These are phyloP conservation scores for Rhegmatorhina hoffmannsi DNA, from an alignment of 2,113 vertebrate species.

Conservation along the genomic window DNA sequence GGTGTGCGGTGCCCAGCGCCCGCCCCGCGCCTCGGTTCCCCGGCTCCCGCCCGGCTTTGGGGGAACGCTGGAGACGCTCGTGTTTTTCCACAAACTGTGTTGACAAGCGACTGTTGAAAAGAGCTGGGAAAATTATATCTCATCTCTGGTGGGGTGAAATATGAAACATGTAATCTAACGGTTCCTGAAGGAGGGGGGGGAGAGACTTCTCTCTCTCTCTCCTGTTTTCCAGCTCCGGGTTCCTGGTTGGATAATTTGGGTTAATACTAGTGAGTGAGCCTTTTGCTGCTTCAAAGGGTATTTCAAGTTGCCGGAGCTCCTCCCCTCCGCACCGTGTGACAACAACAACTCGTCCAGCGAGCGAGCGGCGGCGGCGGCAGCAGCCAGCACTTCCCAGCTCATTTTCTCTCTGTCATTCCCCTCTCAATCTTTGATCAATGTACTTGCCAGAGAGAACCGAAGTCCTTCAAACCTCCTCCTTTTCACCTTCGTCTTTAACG, in stretches of 20 bases:
- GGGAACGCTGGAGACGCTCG: background rate
- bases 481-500: conserved; percentile 81
- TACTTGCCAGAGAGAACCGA: conserved; percentile 83
- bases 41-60: background rate
- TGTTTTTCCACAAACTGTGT: conserved; percentile 38
- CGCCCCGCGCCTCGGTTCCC: background rate
- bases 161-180: conserved; percentile 67
- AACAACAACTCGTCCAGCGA: conserved; percentile 96
- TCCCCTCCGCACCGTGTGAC: conserved; percentile 94
- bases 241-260: conserved; percentile 81
- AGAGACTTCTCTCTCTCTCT: background rate
- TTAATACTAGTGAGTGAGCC: conserved; percentile 79
- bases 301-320: conserved; percentile 92
- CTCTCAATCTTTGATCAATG: conserved; percentile 95
- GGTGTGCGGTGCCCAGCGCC: background rate
- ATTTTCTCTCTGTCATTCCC: conserved; percentile 94
- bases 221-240: conserved; percentile 57
- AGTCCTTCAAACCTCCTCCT: conserved; percentile 81
- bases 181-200: background rate
- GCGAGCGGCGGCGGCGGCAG: conserved; percentile 65
- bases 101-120: conserved; percentile 43
- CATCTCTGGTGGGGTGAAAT: conserved; percentile 37
- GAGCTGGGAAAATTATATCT: conserved; percentile 53
- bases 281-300: conserved; percentile 86
- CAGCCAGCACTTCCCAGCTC: conserved; percentile 89